These are phyloP conservation scores for Morphnarchus princeps DNA, from an alignment of 2,113 vertebrate genomes.

Conservation along the genomic window DNA sequence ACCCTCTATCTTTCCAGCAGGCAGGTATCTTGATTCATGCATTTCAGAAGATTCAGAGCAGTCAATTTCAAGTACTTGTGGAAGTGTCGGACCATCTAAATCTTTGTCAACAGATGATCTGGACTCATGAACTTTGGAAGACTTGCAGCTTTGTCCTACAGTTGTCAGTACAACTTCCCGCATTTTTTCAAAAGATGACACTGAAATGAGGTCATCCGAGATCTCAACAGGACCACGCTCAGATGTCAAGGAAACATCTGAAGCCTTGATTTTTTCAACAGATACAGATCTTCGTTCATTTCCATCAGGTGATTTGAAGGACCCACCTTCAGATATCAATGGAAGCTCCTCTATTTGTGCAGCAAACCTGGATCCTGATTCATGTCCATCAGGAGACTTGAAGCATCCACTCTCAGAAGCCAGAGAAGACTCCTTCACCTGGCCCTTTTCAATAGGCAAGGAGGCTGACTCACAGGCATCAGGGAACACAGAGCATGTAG, in stretches of 20 bases:
- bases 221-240: not conserved
- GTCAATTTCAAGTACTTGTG: constrained; percentile 57
- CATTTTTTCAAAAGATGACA: not conserved
- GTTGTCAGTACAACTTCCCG: not conserved
- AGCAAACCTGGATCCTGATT: not conserved
- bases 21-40: not conserved
- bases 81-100: not conserved
- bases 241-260: not conserved
- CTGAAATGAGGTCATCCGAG: not conserved
- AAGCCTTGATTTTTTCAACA: not conserved
- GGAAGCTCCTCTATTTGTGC: not conserved
- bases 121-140: not conserved
- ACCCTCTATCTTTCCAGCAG: not conserved
- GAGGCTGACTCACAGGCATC: not conserved
- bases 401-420: constrained; percentile 9
- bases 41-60: constrained; percentile 59
- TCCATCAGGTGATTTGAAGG: constrained; percentile 63
- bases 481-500: not conserved
- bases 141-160: constrained; percentile 11
- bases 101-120: not conserved
- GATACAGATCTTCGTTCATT: not conserved
- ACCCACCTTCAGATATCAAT: constrained; percentile 37
- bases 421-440: not conserved
- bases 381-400: constrained; percentile 35
- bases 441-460: not conserved